Base-by-base conservation (phyloP, 92 coral and sea anemone species). In the Zoanthus sansibaricus region DNA sequence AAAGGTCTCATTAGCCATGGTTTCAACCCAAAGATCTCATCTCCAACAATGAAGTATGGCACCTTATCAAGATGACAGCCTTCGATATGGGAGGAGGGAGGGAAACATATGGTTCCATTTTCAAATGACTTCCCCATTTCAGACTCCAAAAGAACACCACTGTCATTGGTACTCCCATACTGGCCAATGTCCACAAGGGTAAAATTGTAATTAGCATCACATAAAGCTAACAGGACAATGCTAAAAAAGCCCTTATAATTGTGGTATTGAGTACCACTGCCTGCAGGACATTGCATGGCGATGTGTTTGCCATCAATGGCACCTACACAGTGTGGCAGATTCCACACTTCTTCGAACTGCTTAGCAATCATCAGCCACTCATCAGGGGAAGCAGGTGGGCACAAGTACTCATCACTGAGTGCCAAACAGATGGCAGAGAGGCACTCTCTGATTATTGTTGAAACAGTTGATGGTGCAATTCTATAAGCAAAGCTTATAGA, bases 401-500 rank as follows among this genome's bases (percentile, higher is more conserved):
- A 56, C 64, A 56, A 56, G 17, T 56, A 56, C 64, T 56, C 64
- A 56, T 56, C 64, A 56, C 64, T 56, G 64, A 56, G 64, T 56
- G 64, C 52, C 64, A 56, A 5, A 56, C 1, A 2, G 64, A 56
- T 56, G 64, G 64, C 64, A 56, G 64, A 56, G 64, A 56, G 64
- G 64, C 64, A 56, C 13, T 56, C 64, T 56, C 64, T 56, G 64
- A 56, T 56, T 56, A 56, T 56, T 56, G 64, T 56, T 56, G 64
- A 56, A 9, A 56, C 64, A 56, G 64, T 56, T 56, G 64, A 56
- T 56, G 64, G 64, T 56, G 72, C 84, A 37, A 82, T 67, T 64
- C 86, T 82, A 74, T 62, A 82, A 14, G 42, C 15, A 64, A 82
- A 82, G 67, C 74, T 62, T 13, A 62, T 12, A 5, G 75, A 82